Conservation (phyloP, 1,140 invertebrate genomes). For the Dendroctonus ponderosae region DNA sequence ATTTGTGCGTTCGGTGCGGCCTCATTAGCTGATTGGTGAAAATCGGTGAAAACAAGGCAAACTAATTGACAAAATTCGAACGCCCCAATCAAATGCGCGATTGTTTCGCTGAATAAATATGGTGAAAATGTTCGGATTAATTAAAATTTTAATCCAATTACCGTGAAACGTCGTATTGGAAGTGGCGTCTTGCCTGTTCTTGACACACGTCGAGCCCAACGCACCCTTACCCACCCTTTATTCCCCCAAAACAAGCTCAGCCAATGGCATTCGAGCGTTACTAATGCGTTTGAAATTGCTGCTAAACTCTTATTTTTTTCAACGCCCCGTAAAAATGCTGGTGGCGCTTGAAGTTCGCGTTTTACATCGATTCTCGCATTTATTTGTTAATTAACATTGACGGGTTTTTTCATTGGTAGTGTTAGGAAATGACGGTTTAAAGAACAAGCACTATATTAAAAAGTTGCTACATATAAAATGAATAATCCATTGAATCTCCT, state of each 20-base stretch:
- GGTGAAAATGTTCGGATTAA: slow-evolving; percentile 49
- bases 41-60: not conserved
- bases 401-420: no score
- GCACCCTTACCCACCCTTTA: slow-evolving; percentile 37
- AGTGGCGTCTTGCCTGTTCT: slow-evolving; percentile 47
- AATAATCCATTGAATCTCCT: no score
- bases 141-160: slow-evolving; percentile 52
- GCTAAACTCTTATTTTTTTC: slow-evolving; percentile 23
- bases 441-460: not conserved
- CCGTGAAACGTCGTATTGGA: slow-evolving; percentile 47
- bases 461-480: not conserved
- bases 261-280: slow-evolving; percentile 34
- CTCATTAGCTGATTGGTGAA: no score
- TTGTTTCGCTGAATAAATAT: slow-evolving; percentile 29
- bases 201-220: slow-evolving; percentile 49
- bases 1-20: no score
- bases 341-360: not conserved
- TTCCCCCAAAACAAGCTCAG: slow-evolving; percentile 27
- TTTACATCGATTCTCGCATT: not conserved
- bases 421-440: not conserved
- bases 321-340: not conserved
- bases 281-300: slow-evolving; percentile 39
- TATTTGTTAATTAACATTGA: no score
- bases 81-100: slow-evolving; percentile 17
- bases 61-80: slow-evolving; percentile 5